phyloP scores from a whole-genome alignment of 1,140 invertebrate species.

The Lasioglossum albipes region DNA sequence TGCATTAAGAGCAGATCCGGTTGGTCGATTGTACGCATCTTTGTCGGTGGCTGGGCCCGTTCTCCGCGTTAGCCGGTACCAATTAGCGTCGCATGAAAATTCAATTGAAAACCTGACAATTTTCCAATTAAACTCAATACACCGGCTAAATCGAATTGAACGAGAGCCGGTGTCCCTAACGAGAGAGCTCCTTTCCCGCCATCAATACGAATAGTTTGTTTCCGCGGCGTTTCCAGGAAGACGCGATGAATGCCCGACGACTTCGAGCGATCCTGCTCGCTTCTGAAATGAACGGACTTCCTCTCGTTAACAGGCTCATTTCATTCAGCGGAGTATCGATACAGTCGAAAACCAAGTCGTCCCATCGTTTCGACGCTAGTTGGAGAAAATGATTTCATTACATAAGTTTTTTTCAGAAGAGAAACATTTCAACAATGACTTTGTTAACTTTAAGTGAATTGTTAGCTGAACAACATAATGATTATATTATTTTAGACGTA shows the following conservation, averaged over 20 bases:
- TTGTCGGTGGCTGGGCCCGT: not conserved
- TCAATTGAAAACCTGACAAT: constrained; percentile 48
- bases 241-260: not conserved
- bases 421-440: too few species aligned
- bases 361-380: too few species aligned
- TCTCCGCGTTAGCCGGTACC: not conserved
- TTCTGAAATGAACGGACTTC: not conserved
- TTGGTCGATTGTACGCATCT: not conserved
- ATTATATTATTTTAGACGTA: too few species aligned
- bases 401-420: too few species aligned
- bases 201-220: constrained; percentile 30
- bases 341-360: too few species aligned
- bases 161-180: constrained; percentile 13
- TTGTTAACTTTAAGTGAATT: too few species aligned
- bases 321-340: not conserved
- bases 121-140: constrained; percentile 48
- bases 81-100: constrained; percentile 43
- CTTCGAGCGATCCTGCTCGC: not conserved
- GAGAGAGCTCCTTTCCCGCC: constrained; percentile 33
- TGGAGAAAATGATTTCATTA: too few species aligned
- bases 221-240: constrained; percentile 47
- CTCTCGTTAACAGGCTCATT: not conserved
- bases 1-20: not conserved
- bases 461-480: too few species aligned
- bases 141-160: constrained; percentile 40